A percentile compares a stretch with the other conserved stretches of the same genome.
phyloP scores from a whole-genome alignment of 2,113 vertebrate genomes.

The Chaetodon auriga region DNA sequence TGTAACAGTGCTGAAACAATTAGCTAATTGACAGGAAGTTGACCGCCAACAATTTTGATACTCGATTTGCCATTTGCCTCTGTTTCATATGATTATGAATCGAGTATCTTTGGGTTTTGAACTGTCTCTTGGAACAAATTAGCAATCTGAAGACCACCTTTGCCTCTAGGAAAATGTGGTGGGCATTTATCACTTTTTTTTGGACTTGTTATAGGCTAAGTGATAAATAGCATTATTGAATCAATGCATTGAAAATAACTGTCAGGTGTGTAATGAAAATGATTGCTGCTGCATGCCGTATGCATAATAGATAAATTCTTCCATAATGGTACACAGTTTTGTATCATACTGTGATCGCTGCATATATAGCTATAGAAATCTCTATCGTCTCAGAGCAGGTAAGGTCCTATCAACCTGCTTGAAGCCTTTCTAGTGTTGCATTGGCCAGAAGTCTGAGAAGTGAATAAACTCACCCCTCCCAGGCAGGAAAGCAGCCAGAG shows the following conservation, averaged over 20 bases:
- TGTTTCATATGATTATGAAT: neutral
- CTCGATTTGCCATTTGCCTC: neutral
- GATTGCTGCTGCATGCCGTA: neutral
- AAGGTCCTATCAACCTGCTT: neutral
- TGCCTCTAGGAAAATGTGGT: no score
- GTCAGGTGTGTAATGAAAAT: neutral
- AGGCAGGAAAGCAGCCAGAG: neutral
- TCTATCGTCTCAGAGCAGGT: neutral
- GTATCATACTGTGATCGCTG: neutral
- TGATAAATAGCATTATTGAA: no score
- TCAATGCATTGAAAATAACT: neutral
- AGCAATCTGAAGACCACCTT: no score
- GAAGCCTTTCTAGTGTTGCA: neutral
- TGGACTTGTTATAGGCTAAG: no score
- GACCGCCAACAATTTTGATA: neutral
- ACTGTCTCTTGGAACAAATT: no score
- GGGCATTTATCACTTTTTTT: no score
- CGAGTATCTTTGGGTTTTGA: neutral
- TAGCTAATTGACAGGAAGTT: neutral
- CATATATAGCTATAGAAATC: neutral
- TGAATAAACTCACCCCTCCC: neutral
- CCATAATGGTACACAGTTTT: neutral
- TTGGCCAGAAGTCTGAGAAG: neutral
- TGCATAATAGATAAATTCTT: neutral
- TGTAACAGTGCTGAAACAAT: neutral